Base-by-base conservation (phyloP, 2,113 vertebrate genomes). In the Prinia subflava region DNA sequence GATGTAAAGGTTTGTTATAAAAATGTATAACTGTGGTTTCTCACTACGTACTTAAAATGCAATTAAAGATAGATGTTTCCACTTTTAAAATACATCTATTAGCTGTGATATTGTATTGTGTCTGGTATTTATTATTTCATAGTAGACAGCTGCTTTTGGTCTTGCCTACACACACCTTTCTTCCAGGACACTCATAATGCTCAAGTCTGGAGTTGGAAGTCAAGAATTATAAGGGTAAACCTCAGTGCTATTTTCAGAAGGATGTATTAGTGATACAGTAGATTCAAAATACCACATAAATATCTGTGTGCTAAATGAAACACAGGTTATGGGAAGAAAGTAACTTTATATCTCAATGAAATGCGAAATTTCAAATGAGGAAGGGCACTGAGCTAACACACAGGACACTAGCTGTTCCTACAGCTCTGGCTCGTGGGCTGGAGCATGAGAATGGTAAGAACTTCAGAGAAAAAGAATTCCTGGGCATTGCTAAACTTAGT, bases 41-140 rank as follows among this genome's bases (percentile, higher is more conserved):
- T 96, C 97, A 97, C 95, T 95, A 80, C 83, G 49, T 96, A 89
- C 91, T 98, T 97, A 97, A 95, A 96, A 97, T 97, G 95, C 96
- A 96, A 97, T 98, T 98, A 98, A 98, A 97, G 83, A 95, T 96
- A 97, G 96, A 97, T 97, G 97, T 97, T 97, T 97, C 91, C 97
- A 96, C 94, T 97, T 94, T 55, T 95, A 95, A 97, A 97, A 95
- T 95, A 95, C 87, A 97, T 96, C 96, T 96, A 94, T 90, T 95
- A 97, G 89, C 96, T 96, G 95, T 97, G 95, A 96, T 97, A 94
- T 94, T 92, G 67, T 90, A 74, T 96, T 97, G 97, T 95, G 96
- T 95, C 96, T 95, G 97, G 87, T 95, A 95, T 42, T 96, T 97
- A 42, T 95, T 96, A 96, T 96, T 97, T 97, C 77, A 64, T 84